Evolutionary conservation across 2,797 vertebrate genomes (phyloP).

Genomic region (Coracias cyanogaster): DNA sequence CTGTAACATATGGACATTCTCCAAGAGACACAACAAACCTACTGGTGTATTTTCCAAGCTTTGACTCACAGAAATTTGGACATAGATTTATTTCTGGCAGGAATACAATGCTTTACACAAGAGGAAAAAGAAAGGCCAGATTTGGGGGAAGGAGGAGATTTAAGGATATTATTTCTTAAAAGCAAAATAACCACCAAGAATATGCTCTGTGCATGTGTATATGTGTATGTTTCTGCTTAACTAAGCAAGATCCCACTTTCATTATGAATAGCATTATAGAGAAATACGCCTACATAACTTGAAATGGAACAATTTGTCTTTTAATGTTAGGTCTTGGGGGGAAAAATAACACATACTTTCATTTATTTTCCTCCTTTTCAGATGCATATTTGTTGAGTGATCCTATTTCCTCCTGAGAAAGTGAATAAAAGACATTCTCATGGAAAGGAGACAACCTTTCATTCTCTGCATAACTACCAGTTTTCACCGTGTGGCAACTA

Average conservation of each 20-base stretch:
- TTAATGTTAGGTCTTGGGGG: not conserved
- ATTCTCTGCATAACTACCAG: not conserved
- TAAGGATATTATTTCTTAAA: not conserved
- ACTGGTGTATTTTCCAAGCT: slow-evolving; percentile 12
- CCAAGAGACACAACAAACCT: slow-evolving; percentile 55
- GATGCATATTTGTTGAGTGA: not conserved
- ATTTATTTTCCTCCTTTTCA: not conserved
- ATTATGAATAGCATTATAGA: not conserved
- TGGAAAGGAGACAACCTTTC: not conserved
- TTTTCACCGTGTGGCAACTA: not conserved
- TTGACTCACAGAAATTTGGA: slow-evolving; percentile 56
- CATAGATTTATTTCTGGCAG: slow-evolving; percentile 52
- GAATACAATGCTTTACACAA: slow-evolving; percentile 7
- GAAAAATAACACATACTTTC: accelerated
- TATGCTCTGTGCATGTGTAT: not conserved
- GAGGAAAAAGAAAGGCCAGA: not conserved
- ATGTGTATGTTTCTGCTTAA: not conserved
- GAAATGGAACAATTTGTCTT: not conserved
- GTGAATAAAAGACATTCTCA: not conserved
- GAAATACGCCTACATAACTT: not conserved
- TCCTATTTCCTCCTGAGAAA: not conserved
- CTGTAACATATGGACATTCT: slow-evolving; percentile 12
- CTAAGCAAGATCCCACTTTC: not conserved
- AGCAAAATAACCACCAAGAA: not conserved
- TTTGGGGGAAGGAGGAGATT: not conserved